Base-by-base conservation (phyloP, 1,140 invertebrate genomes). In the Papilio dardanus region DNA sequence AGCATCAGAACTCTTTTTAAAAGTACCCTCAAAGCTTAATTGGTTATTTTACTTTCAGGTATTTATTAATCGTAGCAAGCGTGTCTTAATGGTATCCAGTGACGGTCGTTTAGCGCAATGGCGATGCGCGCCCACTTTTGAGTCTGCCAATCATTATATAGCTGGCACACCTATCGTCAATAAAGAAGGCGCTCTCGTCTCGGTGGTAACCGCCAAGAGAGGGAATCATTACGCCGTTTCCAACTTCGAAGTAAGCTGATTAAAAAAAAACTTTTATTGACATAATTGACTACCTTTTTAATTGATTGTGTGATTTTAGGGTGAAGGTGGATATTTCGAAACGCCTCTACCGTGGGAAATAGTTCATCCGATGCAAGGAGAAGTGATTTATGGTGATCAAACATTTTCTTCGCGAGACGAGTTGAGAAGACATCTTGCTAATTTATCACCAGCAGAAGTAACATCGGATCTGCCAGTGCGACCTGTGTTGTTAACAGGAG, bases 161-260 rank as follows among this genome's bases (percentile, higher is more conserved):
- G 89, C 88, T 0, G 91, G 91, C 54, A 79, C 91, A n/a, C 91
- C 91, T 67, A 78, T 93, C 71, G 85, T 87, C 67, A 79, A 82
- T 78, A 79, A 86, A 65, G 83, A 78, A 46, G 89, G 88, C 6
- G 78, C 76, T 14, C 81, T 93, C 2, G 84, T 90, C 12, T 86
- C 86, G 19, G 74, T 93, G 14, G 84, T 93, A 37, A 90, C 88
- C 12, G 91, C 90, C 5, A 79, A 75, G 24, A 76, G 79, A 14
- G 88, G 86, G 8, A 90, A 90, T 71, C 84, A 92, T 62, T 93
- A 93, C 75, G 91, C 90, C 6, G 88, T 91, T 19, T 91, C 91
- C 5, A 85, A 83, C 6, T 86, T 88, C 28, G 91, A 92, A 83
- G 91, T 92, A 7, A 66, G 67, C 71, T 62, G 54, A 1, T 62